phyloP scores from a whole-genome alignment of 1,140 invertebrate genomes.

The Tetramorium alpestre region DNA sequence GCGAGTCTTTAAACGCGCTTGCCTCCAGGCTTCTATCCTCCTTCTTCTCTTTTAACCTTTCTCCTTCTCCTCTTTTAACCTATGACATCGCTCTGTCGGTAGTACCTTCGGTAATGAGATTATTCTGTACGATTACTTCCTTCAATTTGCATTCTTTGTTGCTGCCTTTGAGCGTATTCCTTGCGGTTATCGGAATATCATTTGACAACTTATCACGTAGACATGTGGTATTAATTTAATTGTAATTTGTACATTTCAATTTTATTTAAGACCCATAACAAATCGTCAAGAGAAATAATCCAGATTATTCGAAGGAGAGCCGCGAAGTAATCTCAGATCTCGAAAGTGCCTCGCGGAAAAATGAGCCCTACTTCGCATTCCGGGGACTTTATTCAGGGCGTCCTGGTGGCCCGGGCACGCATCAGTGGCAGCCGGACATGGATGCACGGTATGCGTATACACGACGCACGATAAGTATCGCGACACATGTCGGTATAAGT shows the following conservation, averaged over 20 bases:
- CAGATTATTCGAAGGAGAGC: conserved; percentile 21
- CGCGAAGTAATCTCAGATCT: conserved; percentile 39
- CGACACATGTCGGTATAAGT: conserved; percentile 80
- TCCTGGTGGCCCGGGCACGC: conserved; percentile 43
- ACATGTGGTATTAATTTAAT: neutral
- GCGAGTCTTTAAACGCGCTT: conserved; percentile 66
- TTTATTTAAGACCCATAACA: neutral
- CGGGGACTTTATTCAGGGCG: conserved; percentile 38
- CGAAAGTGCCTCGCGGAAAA: conserved; percentile 57
- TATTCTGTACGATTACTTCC: conserved; percentile 64
- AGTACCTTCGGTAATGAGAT: conserved; percentile 59
- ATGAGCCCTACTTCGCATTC: conserved; percentile 53
- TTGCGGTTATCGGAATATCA: neutral
- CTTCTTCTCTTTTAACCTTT: neutral
- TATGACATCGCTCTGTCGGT: conserved; percentile 61
- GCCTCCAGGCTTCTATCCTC: conserved; percentile 61
- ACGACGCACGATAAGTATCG: conserved; percentile 79
- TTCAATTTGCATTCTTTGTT: conserved; percentile 23
- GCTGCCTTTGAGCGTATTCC: neutral
- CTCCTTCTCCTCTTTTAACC: conserved; percentile 35
- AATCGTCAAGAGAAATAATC: neutral
- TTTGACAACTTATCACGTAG: neutral
- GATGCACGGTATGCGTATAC: conserved; percentile 74
- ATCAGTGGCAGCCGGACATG: conserved; percentile 56
- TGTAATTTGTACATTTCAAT: neutral